Base-by-base conservation (phyloP, 2,797 vertebrate species). In the Octomys mimax region DNA sequence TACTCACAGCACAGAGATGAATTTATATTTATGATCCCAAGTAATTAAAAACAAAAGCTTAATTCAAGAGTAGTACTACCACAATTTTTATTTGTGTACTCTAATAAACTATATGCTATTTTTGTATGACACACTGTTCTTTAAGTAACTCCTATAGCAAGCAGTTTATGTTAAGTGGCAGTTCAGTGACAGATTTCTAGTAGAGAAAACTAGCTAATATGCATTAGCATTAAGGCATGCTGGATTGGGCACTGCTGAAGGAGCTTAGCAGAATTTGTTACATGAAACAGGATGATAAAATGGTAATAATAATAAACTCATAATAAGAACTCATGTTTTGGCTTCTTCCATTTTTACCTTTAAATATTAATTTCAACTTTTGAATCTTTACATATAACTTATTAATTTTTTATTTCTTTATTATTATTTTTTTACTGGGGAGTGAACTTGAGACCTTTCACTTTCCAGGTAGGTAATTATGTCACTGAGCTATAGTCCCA, bases 11-110 rank as follows among this genome's bases (percentile, higher is more conserved):
- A 26, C 91, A 52, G 2, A 71, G 33, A 90, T 66, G 0, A 6
- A 81, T 73, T 91, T 71, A 52, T 85, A 61, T 88, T 85, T 92
- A 57, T 78, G 88, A 95, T 79, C 10, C 36, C 70, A 49, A 66
- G 62, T 77, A 42, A 92, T 90, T 92, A 80, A 90, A 90, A 97
- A 12, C 3, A 85, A 5, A 82, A 71, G 62, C 80, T 52, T 36
- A 96, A 90, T 87, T 87, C 46, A 86, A 26, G 5, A 68, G 21
- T 64, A 87, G 52, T 71, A 68, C 66, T 49, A 62, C 28, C 16
- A 49, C 3, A 42, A 4, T 54, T 59, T 94, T 91, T 57, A 68
- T 70, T 87, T 91, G 18, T 75, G 2, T 42, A 82, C 64, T 68
- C 16, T 64, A 79, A 54, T 4, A 81, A 49, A 5, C 12, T n/a